Base-by-base conservation (phyloP, 2,113 vertebrate species). In the Malaclemys terrapin region DNA sequence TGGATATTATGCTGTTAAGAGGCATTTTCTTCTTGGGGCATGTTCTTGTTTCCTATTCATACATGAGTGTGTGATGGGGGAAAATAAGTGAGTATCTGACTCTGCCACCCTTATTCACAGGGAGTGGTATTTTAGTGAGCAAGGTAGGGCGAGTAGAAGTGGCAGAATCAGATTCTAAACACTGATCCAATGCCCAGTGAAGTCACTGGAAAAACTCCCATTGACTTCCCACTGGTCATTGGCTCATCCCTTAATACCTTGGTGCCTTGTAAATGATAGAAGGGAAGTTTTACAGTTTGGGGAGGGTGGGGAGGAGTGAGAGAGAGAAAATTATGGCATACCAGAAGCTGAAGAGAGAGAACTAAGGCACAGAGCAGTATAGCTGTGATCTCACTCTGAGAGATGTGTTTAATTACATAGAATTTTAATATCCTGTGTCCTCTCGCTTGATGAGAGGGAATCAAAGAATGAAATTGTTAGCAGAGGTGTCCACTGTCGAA, bases 351-450 rank as follows among this genome's bases (percentile, higher is more conserved):
- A 90, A 91, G 20, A 52, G n/a, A 19, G 2, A 91, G 75, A 88
- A 89, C 84, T 50, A 92, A 57, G 0, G 5, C 50, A 3, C 12
- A 81, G 31, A 91, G 14, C 13, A 80, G 12, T 54, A 79, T 31
- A 54, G 87, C 52, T 35, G 4, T 56, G 82, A 45, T 91, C 9
- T 45, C 56, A 45, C 25, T 80, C 27, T 76, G 31, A 82, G n/a
- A 94, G 91, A 90, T 0, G 0, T 84, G 11, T 52, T 2, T 90
- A 96, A 89, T 94, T 90, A 88, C 16, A 4, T 45, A 5, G n/a
- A 49, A 91, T 91, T 90, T 94, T 91, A 85, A 89, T 97, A 96
- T 84, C 59, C 52, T 86, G 42, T 83, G 80, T 93, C 78, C 6
- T 69, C 10, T 45, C 89, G 80, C 85, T 53, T 89, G 47, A 82